Evolutionary conservation across 2,888 invertebrate species (phyloP).

Genomic region (Athalia cordata): DNA sequence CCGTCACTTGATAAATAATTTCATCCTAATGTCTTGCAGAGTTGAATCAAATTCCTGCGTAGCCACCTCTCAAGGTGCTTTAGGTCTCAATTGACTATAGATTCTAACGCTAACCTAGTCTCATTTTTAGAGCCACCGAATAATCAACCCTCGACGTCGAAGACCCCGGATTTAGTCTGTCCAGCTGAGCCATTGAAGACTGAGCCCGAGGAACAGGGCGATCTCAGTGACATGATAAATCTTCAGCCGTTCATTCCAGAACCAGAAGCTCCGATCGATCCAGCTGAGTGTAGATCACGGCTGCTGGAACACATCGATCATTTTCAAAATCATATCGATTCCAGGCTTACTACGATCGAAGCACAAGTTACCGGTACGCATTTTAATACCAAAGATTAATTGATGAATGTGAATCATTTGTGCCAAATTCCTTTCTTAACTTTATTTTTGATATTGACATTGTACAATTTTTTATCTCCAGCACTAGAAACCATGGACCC

Average conservation of each 20-base stretch:
- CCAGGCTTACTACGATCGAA: conserved; percentile 84
- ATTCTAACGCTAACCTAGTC: neutral
- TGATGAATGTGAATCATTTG: neutral
- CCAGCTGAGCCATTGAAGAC: conserved; percentile 7
- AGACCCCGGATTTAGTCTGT: conserved; percentile 17
- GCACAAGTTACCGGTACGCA: conserved; percentile 81
- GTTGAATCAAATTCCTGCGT: too few relatives aligned
- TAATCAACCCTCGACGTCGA: conserved; percentile 37
- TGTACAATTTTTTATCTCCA: conserved; percentile 57
- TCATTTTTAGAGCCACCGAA: conserved; percentile 26
- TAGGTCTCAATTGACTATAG: neutral
- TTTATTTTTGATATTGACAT: conserved; percentile 41
- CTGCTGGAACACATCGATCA: conserved; percentile 86
- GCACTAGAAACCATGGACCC: conserved; percentile 79
- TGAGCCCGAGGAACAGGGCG: conserved; percentile 1
- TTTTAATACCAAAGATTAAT: neutral
- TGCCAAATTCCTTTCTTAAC: neutral
- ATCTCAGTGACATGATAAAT: conserved; percentile 47
- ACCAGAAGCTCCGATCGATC: conserved; percentile 89
- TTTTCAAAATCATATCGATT: conserved; percentile 83
- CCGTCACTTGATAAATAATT: too few relatives aligned
- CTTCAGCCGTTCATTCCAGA: conserved; percentile 77
- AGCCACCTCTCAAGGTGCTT: too few relatives aligned
- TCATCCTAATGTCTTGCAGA: too few relatives aligned
- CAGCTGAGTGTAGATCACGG: conserved; percentile 84